These are phyloP conservation scores for Cuniculus paca DNA, from an alignment of 2,797 vertebrate species.

Conservation along the genomic window DNA sequence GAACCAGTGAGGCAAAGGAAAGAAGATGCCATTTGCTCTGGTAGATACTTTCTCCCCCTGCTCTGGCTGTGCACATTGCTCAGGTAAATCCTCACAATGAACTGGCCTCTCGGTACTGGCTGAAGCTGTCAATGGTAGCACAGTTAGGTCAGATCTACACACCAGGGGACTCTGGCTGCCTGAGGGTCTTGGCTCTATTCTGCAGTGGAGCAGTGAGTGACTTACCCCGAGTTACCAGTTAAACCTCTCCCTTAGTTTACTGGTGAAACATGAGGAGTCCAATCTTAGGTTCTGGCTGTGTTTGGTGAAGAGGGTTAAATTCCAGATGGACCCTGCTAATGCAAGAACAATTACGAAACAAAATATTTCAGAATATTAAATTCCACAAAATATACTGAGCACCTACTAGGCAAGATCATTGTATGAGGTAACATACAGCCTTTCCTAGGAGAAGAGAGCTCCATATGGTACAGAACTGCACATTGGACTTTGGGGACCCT, in stretches of 20 bases:
- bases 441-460: background rate
- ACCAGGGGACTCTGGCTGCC: background rate
- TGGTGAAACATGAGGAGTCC: background rate
- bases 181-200: rapidly evolving
- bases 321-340: background rate
- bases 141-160: background rate
- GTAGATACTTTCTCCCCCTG: rapidly evolving
- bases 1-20: background rate
- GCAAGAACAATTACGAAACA: background rate
- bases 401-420: background rate
- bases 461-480: rapidly evolving
- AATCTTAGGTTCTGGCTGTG: background rate
- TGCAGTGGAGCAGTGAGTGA: background rate
- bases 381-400: too few species aligned
- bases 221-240: background rate
- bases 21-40: rapidly evolving
- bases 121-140: rapidly evolving
- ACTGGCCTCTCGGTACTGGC: background rate
- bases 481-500: background rate
- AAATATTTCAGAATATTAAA: background rate
- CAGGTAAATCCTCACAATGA: too few species aligned
- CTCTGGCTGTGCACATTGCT: rapidly evolving
- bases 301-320: constrained; percentile 14
- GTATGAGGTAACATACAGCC: rapidly evolving
- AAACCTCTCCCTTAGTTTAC: background rate